A percentile compares a stretch with the other conserved stretches of the same genome.
These are phyloP conservation scores for Abscondita cerata DNA, from an alignment of 2,888 invertebrate genomes.

Conservation along the genomic window DNA sequence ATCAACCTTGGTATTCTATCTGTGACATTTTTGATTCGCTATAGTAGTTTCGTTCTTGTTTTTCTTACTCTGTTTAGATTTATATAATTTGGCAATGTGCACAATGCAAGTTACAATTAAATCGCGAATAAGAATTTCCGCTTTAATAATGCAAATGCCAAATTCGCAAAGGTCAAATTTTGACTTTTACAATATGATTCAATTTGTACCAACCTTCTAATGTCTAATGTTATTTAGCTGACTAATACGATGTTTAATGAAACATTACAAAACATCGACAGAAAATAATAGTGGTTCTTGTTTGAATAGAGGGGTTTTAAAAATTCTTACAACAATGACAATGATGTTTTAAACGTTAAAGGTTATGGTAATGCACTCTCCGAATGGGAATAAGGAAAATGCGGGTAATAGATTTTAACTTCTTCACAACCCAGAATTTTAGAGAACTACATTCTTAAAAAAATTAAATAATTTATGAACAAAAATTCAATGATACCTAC, in stretches of 20 bases:
- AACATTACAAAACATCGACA: neutral
- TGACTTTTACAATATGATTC: conserved; percentile 4
- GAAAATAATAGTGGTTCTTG: conserved; percentile 4
- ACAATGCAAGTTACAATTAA: neutral
- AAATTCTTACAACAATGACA: conserved; percentile 22
- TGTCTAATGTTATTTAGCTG: no score
- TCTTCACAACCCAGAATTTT: no score
- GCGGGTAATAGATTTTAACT: conserved; percentile 1
- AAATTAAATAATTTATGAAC: conserved; percentile 11
- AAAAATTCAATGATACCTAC: conserved; percentile 17
- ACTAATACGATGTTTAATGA: neutral
- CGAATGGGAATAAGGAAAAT: conserved; percentile 12
- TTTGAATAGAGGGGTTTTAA: neutral
- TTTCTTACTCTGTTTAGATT: no score
- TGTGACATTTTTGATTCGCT: no score
- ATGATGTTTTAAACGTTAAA: conserved; percentile 19
- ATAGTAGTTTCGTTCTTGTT: no score
- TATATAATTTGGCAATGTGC: neutral
- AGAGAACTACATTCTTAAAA: no score
- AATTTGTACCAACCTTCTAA: neutral
- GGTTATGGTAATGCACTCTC: conserved; percentile 16
- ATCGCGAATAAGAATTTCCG: neutral
- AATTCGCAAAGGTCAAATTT: conserved; percentile 4
- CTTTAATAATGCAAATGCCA: neutral
- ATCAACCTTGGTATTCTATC: neutral